These are phyloP conservation scores for Lutjanus erythropterus DNA, from an alignment of 2,113 vertebrate species.

Conservation along the genomic window DNA sequence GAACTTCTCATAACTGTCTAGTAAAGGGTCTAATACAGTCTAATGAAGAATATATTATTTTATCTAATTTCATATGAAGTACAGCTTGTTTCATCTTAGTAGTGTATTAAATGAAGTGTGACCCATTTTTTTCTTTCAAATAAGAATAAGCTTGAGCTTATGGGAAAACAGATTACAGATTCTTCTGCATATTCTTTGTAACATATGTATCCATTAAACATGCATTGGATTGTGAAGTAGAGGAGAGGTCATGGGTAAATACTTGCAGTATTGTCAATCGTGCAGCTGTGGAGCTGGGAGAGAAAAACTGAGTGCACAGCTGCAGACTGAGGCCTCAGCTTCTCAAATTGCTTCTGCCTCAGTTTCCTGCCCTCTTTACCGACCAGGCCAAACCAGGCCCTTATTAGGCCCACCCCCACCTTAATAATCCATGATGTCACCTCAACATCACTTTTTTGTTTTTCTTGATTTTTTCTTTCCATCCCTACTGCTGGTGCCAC, in stretches of 20 bases:
- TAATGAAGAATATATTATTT: no score
- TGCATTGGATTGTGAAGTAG: conserved; percentile 59
- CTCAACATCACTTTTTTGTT: conserved; percentile 71
- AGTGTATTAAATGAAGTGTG: no score
- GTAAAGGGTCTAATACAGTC: no score
- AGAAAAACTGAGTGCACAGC: conserved; percentile 78
- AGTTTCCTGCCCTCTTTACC: conserved; percentile 81
- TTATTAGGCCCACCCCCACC: conserved; percentile 77
- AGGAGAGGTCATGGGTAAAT: conserved; percentile 79
- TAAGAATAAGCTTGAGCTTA: background rate
- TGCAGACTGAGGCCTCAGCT: conserved; percentile 79
- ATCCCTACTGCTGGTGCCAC: conserved; percentile 31
- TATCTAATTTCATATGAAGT: no score
- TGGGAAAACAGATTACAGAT: background rate
- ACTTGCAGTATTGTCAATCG: conserved; percentile 65
- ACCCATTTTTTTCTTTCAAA: background rate
- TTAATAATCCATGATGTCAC: conserved; percentile 85
- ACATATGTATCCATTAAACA: conserved; percentile 49
- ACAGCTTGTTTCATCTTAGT: no score
- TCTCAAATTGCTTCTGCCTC: conserved; percentile 83
- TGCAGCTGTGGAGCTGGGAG: conserved; percentile 71
- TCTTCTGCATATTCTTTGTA: background rate
- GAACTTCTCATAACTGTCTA: no score
- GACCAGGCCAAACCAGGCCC: conserved; percentile 64
- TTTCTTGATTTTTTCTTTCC: conserved; percentile 54